phyloP scores from a whole-genome alignment of 2,797 vertebrate species.

The Allobates femoralis region DNA sequence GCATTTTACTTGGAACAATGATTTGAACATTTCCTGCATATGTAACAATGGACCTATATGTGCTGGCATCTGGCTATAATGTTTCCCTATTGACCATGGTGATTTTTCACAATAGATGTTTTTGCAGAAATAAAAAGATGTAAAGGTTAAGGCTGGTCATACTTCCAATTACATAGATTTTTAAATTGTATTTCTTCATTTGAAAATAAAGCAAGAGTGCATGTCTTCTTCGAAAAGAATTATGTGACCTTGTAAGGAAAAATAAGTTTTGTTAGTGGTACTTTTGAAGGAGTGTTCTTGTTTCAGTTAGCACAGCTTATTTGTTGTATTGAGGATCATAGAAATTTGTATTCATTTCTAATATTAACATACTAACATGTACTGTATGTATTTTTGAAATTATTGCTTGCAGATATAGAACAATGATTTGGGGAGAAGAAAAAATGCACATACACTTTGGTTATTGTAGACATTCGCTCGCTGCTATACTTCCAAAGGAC shows the following conservation, averaged over 20 bases:
- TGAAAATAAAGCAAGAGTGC: background rate
- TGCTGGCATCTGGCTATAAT: background rate
- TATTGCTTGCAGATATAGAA: no score
- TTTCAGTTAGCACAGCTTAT: background rate
- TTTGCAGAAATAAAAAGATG: background rate
- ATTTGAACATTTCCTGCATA: background rate
- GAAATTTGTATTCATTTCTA: background rate
- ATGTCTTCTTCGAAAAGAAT: background rate
- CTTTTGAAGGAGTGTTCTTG: background rate
- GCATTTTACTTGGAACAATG: background rate
- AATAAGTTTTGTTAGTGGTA: background rate
- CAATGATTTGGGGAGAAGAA: no score
- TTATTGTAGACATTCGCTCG: no score
- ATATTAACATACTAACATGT: background rate
- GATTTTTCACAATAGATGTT: background rate
- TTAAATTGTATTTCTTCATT: background rate
- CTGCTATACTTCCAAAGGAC: no score
- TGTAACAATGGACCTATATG: constrained; percentile 1
- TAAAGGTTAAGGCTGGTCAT: background rate
- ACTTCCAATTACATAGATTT: background rate
- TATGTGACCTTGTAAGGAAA: background rate
- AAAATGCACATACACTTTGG: no score
- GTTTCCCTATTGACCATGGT: background rate
- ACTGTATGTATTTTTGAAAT: no score
- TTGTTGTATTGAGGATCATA: background rate